Evolutionary conservation across 2,888 invertebrate genomes (phyloP).

Genomic region (Endotricha flammealis): DNA sequence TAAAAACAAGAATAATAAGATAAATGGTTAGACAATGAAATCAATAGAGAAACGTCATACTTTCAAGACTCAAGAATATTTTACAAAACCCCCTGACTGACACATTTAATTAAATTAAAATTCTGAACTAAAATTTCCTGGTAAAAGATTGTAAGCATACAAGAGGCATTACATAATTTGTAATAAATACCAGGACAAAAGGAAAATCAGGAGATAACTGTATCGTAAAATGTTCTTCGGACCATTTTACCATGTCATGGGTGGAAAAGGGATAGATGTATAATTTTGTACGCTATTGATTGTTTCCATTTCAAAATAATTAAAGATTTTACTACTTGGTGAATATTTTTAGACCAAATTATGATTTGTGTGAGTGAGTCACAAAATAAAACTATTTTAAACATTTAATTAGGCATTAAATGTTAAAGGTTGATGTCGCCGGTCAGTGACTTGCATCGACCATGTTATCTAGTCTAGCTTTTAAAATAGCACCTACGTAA

Average conservation of each 20-base stretch:
- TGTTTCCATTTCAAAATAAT: too few species aligned
- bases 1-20: slow-evolving; percentile 8
- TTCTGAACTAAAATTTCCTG: slow-evolving; percentile 23
- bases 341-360: too few species aligned
- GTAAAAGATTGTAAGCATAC: slow-evolving; percentile 23
- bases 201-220: slow-evolving; percentile 32
- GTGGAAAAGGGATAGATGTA: slow-evolving; percentile 1
- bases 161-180: slow-evolving; percentile 59
- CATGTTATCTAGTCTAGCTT: slow-evolving; percentile 17
- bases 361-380: too few species aligned
- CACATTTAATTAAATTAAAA: too few species aligned
- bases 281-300: background rate
- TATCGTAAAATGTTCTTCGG: too few species aligned
- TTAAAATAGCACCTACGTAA: slow-evolving; percentile 20
- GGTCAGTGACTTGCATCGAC: slow-evolving; percentile 8
- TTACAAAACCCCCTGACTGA: too few species aligned
- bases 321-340: too few species aligned
- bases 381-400: too few species aligned
- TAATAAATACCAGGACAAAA: slow-evolving; percentile 59
- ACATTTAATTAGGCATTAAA: too few species aligned
- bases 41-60: too few species aligned
- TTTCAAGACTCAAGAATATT: too few species aligned
- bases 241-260: slow-evolving; percentile 23
- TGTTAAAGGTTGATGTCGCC: too few species aligned
- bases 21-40: slow-evolving; percentile 2